Evolutionary conservation across 2,888 invertebrate species (phyloP).

Genomic region (Griposia aprilina): DNA sequence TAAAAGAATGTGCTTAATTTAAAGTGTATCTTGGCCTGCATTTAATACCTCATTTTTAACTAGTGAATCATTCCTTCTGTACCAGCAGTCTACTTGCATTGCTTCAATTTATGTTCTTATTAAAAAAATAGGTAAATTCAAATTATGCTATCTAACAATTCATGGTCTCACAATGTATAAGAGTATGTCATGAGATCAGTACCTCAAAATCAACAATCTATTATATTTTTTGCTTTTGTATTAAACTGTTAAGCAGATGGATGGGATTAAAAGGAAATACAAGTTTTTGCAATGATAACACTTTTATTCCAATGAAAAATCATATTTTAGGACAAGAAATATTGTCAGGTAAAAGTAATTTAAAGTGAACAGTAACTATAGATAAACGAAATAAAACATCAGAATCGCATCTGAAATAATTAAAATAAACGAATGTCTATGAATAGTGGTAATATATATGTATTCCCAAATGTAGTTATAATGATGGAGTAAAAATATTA

Average conservation of each 20-base stretch:
- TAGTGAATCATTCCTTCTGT: constrained; percentile 33
- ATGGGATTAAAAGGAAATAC: constrained; percentile 53
- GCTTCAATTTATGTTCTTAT: constrained; percentile 1
- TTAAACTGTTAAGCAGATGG: constrained; percentile 38
- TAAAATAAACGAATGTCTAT: constrained; percentile 51
- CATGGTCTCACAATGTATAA: constrained; percentile 7
- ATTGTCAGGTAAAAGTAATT: constrained; percentile 52
- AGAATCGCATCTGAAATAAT: constrained; percentile 45
- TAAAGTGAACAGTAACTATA: constrained; percentile 60
- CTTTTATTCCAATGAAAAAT: constrained; percentile 71
- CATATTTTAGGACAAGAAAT: constrained; percentile 57
- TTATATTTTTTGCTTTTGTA: constrained; percentile 35
- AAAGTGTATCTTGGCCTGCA: constrained; percentile 46
- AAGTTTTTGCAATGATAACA: constrained; percentile 61
- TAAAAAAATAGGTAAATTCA: background rate
- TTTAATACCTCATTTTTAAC: constrained; percentile 51
- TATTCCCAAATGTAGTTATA: constrained; percentile 52
- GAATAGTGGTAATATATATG: constrained; percentile 49
- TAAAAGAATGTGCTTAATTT: constrained; percentile 35
- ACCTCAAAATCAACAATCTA: constrained; percentile 20
- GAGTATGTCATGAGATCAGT: constrained; percentile 1
- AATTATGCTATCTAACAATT: background rate
- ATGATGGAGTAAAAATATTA: constrained; percentile 44
- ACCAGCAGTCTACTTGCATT: constrained; percentile 3
- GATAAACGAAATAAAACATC: constrained; percentile 52